Conservation (phyloP, 2,888 invertebrate species). For the Koerneria pararmatus region DNA sequence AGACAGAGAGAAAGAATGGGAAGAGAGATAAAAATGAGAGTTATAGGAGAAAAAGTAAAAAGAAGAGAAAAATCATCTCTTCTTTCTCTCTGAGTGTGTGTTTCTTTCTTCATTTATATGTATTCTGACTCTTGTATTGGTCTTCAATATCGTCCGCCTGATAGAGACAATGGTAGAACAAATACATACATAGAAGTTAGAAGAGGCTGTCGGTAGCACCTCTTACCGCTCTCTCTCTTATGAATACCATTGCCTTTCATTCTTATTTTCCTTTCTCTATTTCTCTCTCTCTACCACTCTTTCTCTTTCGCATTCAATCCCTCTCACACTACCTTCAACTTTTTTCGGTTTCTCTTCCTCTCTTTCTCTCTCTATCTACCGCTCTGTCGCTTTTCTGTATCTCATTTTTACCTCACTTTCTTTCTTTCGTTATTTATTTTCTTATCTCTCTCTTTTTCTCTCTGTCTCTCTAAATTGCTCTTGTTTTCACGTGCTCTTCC, state of each 20-base stretch:
- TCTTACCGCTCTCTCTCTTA: not conserved
- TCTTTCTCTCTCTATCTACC: not conserved
- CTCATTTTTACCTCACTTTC: too few species aligned
- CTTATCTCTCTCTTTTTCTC: conserved; percentile 10
- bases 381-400: not conserved
- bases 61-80: too few species aligned
- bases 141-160: too few species aligned
- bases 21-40: too few species aligned
- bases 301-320: not conserved
- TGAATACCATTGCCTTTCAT: not conserved
- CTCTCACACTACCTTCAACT: not conserved
- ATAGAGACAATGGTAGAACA: not conserved
- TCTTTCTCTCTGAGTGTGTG: too few species aligned
- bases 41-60: too few species aligned
- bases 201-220: not conserved
- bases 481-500: not conserved
- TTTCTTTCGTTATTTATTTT: conserved; percentile 5
- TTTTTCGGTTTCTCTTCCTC: conserved; percentile 2
- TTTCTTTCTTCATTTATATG: too few species aligned
- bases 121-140: too few species aligned
- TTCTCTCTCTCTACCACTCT: not conserved
- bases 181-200: conserved; percentile 3
- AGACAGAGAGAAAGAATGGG: too few species aligned
- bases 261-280: not conserved
- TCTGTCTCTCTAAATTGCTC: conserved; percentile 1